Percentiles rank a stretch among this genome's conserved stretches.
Conservation (phyloP, 2,888 invertebrate species). For the Drosophila hamatofila region DNA sequence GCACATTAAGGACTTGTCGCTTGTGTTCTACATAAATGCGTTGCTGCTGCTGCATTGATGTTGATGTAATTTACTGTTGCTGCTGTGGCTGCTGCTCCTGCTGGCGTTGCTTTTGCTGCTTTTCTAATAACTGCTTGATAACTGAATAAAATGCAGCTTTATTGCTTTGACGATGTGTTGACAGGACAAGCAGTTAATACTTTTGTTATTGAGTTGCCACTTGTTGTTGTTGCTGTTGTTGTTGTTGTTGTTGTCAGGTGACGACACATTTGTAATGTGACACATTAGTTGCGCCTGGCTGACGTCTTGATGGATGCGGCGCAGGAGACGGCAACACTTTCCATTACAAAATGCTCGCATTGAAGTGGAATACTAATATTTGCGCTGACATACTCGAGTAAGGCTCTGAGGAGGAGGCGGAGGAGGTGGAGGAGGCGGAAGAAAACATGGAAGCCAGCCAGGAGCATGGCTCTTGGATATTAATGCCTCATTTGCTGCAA, state of each 20-base stretch:
- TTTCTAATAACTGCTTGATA: slow-evolving; percentile 51
- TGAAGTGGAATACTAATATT: slow-evolving; percentile 81
- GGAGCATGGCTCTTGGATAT: slow-evolving; percentile 64
- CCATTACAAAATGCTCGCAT: slow-evolving; percentile 79
- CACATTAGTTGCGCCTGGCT: slow-evolving; percentile 74
- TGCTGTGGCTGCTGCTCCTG: slow-evolving; percentile 11
- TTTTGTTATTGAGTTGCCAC: slow-evolving; percentile 68
- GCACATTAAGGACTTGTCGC: slow-evolving; percentile 75
- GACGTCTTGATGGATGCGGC: slow-evolving; percentile 64
- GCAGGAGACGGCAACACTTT: slow-evolving; percentile 63
- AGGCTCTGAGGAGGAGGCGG: not conserved
- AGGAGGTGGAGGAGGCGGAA: not conserved
- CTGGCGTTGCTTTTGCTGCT: not conserved
- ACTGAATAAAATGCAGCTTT: slow-evolving; percentile 67
- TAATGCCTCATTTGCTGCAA: slow-evolving; percentile 82
- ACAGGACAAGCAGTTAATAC: slow-evolving; percentile 46
- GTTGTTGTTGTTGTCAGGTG: slow-evolving; percentile 31
- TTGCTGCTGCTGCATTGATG: slow-evolving; percentile 73
- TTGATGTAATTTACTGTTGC: slow-evolving; percentile 32
- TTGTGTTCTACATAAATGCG: slow-evolving; percentile 79
- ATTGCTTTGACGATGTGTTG: slow-evolving; percentile 50
- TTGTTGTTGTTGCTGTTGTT: not conserved
- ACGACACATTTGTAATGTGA: slow-evolving; percentile 70
- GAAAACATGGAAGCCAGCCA: slow-evolving; percentile 56
- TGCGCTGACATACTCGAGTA: slow-evolving; percentile 71